Conservation (phyloP, 1,140 invertebrate genomes). For the Luehdorfia chinensis region DNA sequence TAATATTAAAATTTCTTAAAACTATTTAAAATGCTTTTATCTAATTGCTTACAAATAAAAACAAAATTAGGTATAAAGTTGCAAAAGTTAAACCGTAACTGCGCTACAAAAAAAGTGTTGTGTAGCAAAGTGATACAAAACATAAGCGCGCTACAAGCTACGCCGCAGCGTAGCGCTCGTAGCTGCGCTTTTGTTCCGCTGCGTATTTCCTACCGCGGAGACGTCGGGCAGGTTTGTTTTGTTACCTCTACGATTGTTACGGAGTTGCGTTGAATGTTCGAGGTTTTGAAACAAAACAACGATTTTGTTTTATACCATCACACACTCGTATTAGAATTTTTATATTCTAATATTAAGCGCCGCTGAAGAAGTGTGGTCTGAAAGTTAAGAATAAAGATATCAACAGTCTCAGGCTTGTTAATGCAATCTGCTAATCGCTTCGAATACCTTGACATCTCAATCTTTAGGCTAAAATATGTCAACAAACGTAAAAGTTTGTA, state of each 20-base stretch:
- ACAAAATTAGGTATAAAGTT: conserved; percentile 3
- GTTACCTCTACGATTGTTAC: conserved; percentile 10
- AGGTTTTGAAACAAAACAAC: background rate
- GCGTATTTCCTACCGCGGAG: background rate
- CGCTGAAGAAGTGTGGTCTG: too few relatives aligned
- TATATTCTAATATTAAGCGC: too few relatives aligned
- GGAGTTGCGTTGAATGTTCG: conserved; percentile 6
- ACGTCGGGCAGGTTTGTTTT: background rate
- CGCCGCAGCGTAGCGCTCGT: background rate
- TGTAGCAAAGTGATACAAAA: conserved; percentile 4
- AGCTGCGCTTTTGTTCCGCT: conserved; percentile 12
- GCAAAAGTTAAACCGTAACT: background rate
- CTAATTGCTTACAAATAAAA: conserved; percentile 5
- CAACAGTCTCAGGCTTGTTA: too few relatives aligned
- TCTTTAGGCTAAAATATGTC: too few relatives aligned
- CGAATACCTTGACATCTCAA: too few relatives aligned
- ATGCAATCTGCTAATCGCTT: too few relatives aligned
- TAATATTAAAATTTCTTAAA: too few relatives aligned
- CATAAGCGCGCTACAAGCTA: background rate
- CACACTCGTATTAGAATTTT: too few relatives aligned
- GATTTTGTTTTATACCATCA: background rate
- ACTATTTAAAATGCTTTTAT: too few relatives aligned
- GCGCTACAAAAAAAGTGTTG: conserved; percentile 10
- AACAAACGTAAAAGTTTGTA: too few relatives aligned
- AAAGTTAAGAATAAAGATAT: too few relatives aligned